Evolutionary conservation across 2,888 invertebrate genomes (phyloP).

Genomic region (Atethmia centrago): DNA sequence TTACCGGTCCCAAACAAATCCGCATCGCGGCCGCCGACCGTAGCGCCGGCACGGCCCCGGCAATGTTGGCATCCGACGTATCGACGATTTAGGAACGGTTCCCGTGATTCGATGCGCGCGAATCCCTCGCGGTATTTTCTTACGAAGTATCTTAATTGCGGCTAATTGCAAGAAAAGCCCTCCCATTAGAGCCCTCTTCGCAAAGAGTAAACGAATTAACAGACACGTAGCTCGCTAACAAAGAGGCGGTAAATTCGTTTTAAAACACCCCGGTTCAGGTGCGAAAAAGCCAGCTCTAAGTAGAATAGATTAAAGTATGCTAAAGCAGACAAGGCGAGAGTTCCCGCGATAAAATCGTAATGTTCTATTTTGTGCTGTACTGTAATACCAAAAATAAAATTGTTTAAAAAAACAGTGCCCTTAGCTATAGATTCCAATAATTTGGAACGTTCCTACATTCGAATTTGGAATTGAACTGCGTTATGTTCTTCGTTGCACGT

Average conservation of each 20-base stretch:
- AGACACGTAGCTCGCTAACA: slow-evolving; percentile 82
- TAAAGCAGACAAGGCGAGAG: slow-evolving; percentile 68
- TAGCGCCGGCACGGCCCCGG: slow-evolving; percentile 34
- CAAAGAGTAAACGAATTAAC: slow-evolving; percentile 89
- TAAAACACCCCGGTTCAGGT: slow-evolving; percentile 86
- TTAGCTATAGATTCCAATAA: slow-evolving; percentile 26
- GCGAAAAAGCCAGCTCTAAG: slow-evolving; percentile 85
- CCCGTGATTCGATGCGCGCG: slow-evolving; percentile 61
- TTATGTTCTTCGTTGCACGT: slow-evolving; percentile 70
- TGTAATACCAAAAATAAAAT: slow-evolving; percentile 61
- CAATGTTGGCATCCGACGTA: slow-evolving; percentile 67
- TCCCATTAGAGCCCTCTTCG: slow-evolving; percentile 83
- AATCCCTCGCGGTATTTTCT: slow-evolving; percentile 76
- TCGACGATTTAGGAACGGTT: slow-evolving; percentile 72
- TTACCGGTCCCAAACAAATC: slow-evolving; percentile 71
- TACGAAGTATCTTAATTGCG: slow-evolving; percentile 87
- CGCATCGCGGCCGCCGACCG: slow-evolving; percentile 43
- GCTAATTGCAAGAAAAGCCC: slow-evolving; percentile 88
- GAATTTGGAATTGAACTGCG: slow-evolving; percentile 68
- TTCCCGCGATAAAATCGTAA: slow-evolving; percentile 67
- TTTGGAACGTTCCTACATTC: slow-evolving; percentile 53
- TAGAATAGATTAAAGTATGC: slow-evolving; percentile 84
- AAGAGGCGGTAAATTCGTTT: slow-evolving; percentile 86
- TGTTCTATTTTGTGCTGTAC: slow-evolving; percentile 68
- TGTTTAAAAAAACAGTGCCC: slow-evolving; percentile 35